Conservation (phyloP, 2,888 invertebrate genomes). For the Venusia cambrica region DNA sequence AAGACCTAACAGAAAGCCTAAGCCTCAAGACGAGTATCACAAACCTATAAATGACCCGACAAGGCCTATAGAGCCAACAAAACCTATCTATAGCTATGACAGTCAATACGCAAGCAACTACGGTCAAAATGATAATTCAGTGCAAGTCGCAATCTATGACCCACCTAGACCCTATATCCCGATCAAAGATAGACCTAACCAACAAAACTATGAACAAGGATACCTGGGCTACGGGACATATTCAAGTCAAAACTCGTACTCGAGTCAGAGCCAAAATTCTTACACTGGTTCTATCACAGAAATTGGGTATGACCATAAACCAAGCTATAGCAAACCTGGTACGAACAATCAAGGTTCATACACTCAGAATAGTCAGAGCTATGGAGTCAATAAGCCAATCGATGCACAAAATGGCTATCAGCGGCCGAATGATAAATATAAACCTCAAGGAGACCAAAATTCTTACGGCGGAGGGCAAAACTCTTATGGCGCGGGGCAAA, state of each 20-base stretch:
- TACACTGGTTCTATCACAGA: slow-evolving; percentile 37
- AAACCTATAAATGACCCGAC: slow-evolving; percentile 22
- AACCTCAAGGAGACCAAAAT: slow-evolving; percentile 19
- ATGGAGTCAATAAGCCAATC: slow-evolving; percentile 8
- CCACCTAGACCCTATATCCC: slow-evolving; percentile 60
- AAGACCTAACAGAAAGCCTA: slow-evolving; percentile 60
- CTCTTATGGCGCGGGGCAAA: slow-evolving; percentile 5
- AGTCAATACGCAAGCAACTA: slow-evolving; percentile 59
- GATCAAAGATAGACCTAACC: slow-evolving; percentile 34
- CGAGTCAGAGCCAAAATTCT: slow-evolving; percentile 31
- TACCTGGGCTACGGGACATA: slow-evolving; percentile 49
- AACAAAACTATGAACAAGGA: slow-evolving; percentile 38
- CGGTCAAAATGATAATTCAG: slow-evolving; percentile 56
- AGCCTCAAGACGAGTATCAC: slow-evolving; percentile 28
- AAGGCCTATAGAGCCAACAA: slow-evolving; percentile 42
- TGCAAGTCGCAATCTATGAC: slow-evolving; percentile 63
- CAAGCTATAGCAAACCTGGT: not conserved
- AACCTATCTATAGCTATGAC: slow-evolving; percentile 44
- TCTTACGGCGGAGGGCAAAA: slow-evolving; percentile 20
- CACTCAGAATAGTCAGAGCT: slow-evolving; percentile 10
- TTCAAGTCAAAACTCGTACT: slow-evolving; percentile 45
- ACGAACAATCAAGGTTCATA: slow-evolving; percentile 10
- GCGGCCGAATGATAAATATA: slow-evolving; percentile 21
- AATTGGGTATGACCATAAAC: slow-evolving; percentile 28
- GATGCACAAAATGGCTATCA: slow-evolving; percentile 13